Conservation (phyloP, 2,888 invertebrate genomes). For the Nomada ferruginata region DNA sequence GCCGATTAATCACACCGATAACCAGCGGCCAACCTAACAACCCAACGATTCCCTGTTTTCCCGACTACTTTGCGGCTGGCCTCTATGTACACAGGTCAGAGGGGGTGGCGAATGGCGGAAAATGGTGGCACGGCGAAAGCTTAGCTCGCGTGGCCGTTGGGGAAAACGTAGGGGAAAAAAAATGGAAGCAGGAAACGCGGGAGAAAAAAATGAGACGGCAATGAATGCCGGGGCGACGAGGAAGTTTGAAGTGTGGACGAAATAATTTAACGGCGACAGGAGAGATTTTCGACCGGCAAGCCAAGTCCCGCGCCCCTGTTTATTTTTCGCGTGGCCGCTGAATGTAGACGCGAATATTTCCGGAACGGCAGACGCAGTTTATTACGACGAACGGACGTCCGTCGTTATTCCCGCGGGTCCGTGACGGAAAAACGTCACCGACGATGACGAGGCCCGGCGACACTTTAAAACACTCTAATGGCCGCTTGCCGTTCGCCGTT, state of each 20-base stretch:
- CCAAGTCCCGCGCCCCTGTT: slow-evolving; percentile 36
- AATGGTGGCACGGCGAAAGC: background rate
- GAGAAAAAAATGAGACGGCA: slow-evolving; percentile 3
- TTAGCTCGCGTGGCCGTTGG: background rate
- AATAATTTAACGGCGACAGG: slow-evolving; percentile 64
- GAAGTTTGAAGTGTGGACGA: slow-evolving; percentile 58
- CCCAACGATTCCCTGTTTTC: background rate
- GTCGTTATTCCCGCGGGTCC: slow-evolving; percentile 50
- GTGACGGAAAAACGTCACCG: slow-evolving; percentile 12
- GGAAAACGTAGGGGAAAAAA: background rate
- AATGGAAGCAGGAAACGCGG: background rate
- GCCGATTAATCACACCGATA: slow-evolving; percentile 44
- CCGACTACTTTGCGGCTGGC: background rate
- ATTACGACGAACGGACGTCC: slow-evolving; percentile 69
- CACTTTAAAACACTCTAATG: slow-evolving; percentile 32
- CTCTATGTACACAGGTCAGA: background rate
- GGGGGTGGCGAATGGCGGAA: background rate
- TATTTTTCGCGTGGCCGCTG: slow-evolving; percentile 54
- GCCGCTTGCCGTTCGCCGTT: background rate
- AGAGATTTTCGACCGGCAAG: slow-evolving; percentile 64
- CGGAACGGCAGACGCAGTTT: slow-evolving; percentile 65
- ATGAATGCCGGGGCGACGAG: slow-evolving; percentile 52
- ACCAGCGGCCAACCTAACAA: slow-evolving; percentile 27
- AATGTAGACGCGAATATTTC: slow-evolving; percentile 63
- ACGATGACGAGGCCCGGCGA: slow-evolving; percentile 7